Evolutionary conservation across 2,113 vertebrate species (phyloP), one percentile per base, ranked within the genome.

Genomic region (Pterocles gutturalis): DNA sequence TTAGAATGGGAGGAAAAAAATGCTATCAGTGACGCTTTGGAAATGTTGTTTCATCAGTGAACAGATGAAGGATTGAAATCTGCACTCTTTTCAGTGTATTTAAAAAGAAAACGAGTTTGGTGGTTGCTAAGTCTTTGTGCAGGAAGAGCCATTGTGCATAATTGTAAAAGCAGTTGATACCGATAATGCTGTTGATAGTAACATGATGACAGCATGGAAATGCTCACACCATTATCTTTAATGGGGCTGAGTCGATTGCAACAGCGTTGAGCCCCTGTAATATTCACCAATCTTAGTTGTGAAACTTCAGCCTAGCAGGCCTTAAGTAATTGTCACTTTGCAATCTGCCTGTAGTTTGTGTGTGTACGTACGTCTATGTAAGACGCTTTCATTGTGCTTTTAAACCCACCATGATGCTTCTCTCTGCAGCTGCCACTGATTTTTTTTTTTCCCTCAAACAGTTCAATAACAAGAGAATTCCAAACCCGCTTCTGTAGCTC

Each of bases 61-160:
- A 96, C 98, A 98, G 97, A 98, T 97, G 98, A 98, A 98, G 98
- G 97, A 98, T 98, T 97, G 96, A 98, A 98, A 97, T 97, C 97
- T 95, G 95, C 76, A 88, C 97, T 98, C 97, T 97, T 97, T 97
- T 98, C 97, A 96, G 97, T 98, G 92, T 97, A 97, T 98, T 98
- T 98, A 97, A 98, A 98, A 97, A 95, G 97, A 96, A 97, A 96
- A 92, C 43, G 64, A 90, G 97, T 95, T 96, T 82, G 95, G 96
- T 92, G 97, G 94, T 77, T 96, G 97, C 91, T 48, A 95, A 89
- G 82, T 96, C 97, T 94, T 87, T 93, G 76, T 87, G 96, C 96
- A 66, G 93, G 81, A 94, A 96, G 94, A 96, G 72, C 92, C 92
- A 51, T 78, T 83, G 94, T 75, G 91, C 94, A 18, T 96, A 96